Conservation (phyloP, 2,113 vertebrate species). For the Python bivittatus region DNA sequence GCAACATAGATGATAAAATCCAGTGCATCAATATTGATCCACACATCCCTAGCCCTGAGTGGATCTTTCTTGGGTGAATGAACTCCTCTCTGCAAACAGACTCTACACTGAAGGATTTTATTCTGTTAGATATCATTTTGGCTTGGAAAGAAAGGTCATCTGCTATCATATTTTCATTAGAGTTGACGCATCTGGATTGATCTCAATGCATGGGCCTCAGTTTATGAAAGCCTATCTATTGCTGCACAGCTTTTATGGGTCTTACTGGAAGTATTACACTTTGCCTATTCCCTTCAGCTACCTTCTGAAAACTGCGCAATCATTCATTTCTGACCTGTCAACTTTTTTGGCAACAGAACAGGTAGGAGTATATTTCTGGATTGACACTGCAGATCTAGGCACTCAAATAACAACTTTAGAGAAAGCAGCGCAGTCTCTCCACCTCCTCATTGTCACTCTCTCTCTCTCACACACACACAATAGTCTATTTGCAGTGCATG, state of each 20-base stretch:
- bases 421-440: neutral
- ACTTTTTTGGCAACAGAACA: neutral
- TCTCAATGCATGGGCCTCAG: neutral
- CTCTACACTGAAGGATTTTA: neutral
- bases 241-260: neutral
- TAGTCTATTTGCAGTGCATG: neutral
- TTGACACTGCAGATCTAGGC: neutral
- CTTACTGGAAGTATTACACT: neutral
- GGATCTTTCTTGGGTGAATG: neutral
- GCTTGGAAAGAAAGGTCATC: neutral
- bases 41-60: neutral
- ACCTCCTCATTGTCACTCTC: no score
- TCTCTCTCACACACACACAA: neutral
- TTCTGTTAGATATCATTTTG: neutral
- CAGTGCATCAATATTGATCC: neutral
- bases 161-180: rapidly evolving
- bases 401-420: neutral
- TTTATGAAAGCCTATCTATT: neutral
- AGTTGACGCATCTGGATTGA: neutral
- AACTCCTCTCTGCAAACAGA: neutral
- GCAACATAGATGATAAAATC: neutral
- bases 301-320: neutral
- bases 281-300: neutral
- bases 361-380: neutral
- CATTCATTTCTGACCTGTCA: neutral